These are phyloP conservation scores for Leptodactylus fuscus DNA, from an alignment of 2,113 vertebrate genomes.

Conservation along the genomic window DNA sequence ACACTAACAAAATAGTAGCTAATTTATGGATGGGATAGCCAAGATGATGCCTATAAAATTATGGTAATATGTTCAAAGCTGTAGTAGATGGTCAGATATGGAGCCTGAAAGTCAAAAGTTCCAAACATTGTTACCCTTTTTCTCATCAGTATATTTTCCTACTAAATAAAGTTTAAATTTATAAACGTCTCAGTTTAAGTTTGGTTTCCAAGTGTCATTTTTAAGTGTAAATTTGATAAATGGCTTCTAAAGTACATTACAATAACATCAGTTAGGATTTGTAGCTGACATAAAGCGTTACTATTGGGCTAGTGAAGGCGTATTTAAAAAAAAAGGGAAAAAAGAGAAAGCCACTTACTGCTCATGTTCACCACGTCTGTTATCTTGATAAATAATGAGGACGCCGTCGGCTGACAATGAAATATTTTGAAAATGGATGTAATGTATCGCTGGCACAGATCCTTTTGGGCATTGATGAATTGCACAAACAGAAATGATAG, in stretches of 20 bases:
- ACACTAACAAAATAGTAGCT: too few species aligned
- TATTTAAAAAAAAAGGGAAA: constrained; percentile 72
- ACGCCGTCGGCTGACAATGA: constrained; percentile 98
- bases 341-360: constrained; percentile 79
- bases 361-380: constrained; percentile 87
- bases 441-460: constrained; percentile 97
- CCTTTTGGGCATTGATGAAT: constrained; percentile 97
- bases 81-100: too few species aligned
- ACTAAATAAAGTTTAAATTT: not conserved
- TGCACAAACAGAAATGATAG: constrained; percentile 85
- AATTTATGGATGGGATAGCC: too few species aligned
- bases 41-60: too few species aligned
- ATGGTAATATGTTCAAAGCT: too few species aligned
- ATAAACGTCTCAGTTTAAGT: not conserved
- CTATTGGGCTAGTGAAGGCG: constrained; percentile 61
- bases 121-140: too few species aligned
- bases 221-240: not conserved
- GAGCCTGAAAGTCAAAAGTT: too few species aligned
- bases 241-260: constrained; percentile 22
- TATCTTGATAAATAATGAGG: constrained; percentile 99
- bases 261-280: constrained; percentile 14
- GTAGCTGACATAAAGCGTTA: constrained; percentile 6
- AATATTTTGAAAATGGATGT: constrained; percentile 99
- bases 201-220: not conserved
- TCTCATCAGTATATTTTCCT: too few species aligned